Percentiles rank a stretch among this genome's conserved stretches.
Evolutionary conservation across 2,113 vertebrate genomes (phyloP).

Genomic region (Platysternon megacephalum): DNA sequence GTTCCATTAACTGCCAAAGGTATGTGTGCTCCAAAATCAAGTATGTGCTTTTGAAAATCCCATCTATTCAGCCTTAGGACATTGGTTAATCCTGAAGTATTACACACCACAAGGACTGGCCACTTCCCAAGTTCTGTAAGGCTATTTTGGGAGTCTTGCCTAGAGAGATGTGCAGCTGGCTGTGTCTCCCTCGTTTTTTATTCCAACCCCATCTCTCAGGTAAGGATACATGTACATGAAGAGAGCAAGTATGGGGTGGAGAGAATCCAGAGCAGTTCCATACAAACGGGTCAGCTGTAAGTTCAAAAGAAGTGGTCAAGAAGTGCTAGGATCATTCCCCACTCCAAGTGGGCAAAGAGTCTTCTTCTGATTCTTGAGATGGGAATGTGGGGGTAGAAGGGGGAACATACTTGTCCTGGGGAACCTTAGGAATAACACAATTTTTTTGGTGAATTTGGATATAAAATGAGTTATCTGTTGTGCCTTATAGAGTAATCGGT

Average conservation of each 20-base stretch:
- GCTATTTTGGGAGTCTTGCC: background rate
- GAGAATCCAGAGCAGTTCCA: rapidly evolving
- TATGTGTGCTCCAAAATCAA: background rate
- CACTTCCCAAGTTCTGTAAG: background rate
- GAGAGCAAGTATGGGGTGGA: rapidly evolving
- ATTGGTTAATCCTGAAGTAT: background rate
- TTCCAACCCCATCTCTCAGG: background rate
- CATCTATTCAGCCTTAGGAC: background rate
- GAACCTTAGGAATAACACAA: background rate
- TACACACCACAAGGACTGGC: background rate
- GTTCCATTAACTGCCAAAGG: background rate
- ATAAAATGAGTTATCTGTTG: background rate
- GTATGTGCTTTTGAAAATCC: background rate
- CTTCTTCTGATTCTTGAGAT: background rate
- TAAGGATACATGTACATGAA: background rate
- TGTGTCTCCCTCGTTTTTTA: rapidly evolving
- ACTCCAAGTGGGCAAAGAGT: background rate
- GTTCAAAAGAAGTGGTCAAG: background rate
- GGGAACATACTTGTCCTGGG: background rate
- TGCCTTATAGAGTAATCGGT: background rate
- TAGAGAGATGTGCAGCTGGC: background rate
- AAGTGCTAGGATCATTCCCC: background rate
- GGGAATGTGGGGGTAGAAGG: background rate
- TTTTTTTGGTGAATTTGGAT: background rate
- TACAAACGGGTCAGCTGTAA: background rate